Evolutionary conservation across 2,888 invertebrate species (phyloP), one percentile per base, ranked within the genome.

Genomic region (Imbricaverruca yamaguchii): DNA sequence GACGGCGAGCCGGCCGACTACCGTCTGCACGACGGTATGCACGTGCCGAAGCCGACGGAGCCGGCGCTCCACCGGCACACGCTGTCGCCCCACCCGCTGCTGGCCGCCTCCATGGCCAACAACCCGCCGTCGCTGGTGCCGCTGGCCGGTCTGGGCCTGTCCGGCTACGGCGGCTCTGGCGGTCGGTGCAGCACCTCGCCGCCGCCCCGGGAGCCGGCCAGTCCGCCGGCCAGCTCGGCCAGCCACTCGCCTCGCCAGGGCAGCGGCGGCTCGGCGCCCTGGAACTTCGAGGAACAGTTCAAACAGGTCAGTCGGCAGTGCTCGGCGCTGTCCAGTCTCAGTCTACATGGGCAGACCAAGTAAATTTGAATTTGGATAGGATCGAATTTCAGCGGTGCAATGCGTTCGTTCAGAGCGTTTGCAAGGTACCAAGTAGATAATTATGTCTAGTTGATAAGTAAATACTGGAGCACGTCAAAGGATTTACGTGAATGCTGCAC

Each of bases 281-380:
- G 79, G 79, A 79, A 79, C 57, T 79, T 15, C 79, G 79, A 79
- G 79, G 79, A 79, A n/a, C 79, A 79, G 57, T 79, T 79, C 57
- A 79, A 79, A 23, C 79, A 79, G 79, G 79, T 79, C 25, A 59
- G 79, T 56, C 39, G 39, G 39, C 39, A 1, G 39, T 39, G 39
- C 39, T 39, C 1, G 1, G 39, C 4, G 39, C 39, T 39, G 4
- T 39, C 39, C 39, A 39, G 39, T 39, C 39, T 39, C 39, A 39
- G 39, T 39, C 39, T 39, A 39, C 39, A 39, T 39, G 39, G 39
- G 39, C 39, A 39, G 39, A 39, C 39, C 39, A 39, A 39, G 39
- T 39, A 39, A 39, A 39, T 39, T 39, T 4, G 39, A 39, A 39
- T 39, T 39, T 39, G 39, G 39, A 39, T 39, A 39, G 39, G 39